Base-by-base conservation (phyloP, 2,888 invertebrate genomes). In the Nephrotoma flavescens region DNA sequence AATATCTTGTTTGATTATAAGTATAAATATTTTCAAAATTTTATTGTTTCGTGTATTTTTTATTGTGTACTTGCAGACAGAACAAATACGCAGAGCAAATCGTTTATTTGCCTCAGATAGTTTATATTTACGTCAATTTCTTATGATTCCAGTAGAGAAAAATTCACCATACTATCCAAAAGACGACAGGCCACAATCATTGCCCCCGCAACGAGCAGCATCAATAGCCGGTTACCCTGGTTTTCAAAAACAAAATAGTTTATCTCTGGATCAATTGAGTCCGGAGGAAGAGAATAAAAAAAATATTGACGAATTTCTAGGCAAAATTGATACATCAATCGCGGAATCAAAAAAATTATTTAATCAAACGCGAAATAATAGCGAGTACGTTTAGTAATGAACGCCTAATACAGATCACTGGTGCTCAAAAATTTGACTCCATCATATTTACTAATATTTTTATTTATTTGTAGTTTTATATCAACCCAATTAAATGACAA, bases 21-120 rank as follows among this genome's bases (percentile, higher is more conserved):
- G 31, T 31, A 71, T 31, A 71, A 71, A 31, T 71, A 71, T 71
- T 71, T 71, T 6, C 31, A 71, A 31, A 71, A 31, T 31, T 71
- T 71, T 71, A 71, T 31, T 71, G 4, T 19, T 57, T 86, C 12
- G 31, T 19, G 6, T 45, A 4, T 86, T 47, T 71, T 57, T 71
- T 41, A 45, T 86, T 42, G 44, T 87, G 88, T 89, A 90, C 90
- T 90, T 88, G 94, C 93, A 98, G 98, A 98, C 97, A 91, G 98
- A 98, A 93, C 97, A 97, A 92, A 96, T 98, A 90, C 95, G 98
- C 89, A 94, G 98, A 90, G 96, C 95, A 87, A 98, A 98, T 92
- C 95, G 96, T 89, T 93, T 98, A 88, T 98, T 97, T 94, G 97
- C 97, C 47, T 95, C 97, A 87, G 98, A 98, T 92, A 98, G 97